Conservation (phyloP, 1,140 invertebrate species). For the Atta texana region DNA sequence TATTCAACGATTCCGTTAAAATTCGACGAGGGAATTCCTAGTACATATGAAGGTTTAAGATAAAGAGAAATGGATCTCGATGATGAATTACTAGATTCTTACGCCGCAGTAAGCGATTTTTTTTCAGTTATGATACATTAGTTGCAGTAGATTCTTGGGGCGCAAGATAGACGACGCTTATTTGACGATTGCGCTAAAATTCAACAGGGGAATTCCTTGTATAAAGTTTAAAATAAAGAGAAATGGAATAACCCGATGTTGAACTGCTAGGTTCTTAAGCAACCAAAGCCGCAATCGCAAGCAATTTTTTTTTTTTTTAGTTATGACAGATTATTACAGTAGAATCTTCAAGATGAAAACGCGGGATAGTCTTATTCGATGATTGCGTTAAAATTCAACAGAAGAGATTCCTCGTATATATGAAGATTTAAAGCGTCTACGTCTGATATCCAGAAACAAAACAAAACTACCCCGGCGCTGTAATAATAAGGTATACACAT, state of each 20-base stretch:
- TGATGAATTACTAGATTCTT: background rate
- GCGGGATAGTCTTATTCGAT: no score
- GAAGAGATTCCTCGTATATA: background rate
- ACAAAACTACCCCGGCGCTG: background rate
- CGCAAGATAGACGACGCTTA: background rate
- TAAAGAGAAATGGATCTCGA: conserved; percentile 10
- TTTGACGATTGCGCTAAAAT: conserved; percentile 1
- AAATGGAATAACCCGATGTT: no score
- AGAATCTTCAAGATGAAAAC: background rate
- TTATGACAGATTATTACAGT: background rate
- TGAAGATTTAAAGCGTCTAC: conserved; percentile 24
- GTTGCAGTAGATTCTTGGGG: no score
- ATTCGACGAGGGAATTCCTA: no score
- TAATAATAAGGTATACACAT: conserved; percentile 54
- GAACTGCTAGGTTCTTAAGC: background rate
- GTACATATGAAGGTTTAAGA: background rate
- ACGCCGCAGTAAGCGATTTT: background rate
- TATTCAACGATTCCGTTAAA: no score
- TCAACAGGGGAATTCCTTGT: background rate
- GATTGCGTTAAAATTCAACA: conserved; percentile 12
- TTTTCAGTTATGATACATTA: background rate
- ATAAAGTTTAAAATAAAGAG: conserved; percentile 12
- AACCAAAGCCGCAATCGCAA: background rate
- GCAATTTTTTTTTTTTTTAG: background rate
- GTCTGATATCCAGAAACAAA: background rate